Evolutionary conservation across 2,888 invertebrate species (phyloP).

Genomic region (Neria commutata): DNA sequence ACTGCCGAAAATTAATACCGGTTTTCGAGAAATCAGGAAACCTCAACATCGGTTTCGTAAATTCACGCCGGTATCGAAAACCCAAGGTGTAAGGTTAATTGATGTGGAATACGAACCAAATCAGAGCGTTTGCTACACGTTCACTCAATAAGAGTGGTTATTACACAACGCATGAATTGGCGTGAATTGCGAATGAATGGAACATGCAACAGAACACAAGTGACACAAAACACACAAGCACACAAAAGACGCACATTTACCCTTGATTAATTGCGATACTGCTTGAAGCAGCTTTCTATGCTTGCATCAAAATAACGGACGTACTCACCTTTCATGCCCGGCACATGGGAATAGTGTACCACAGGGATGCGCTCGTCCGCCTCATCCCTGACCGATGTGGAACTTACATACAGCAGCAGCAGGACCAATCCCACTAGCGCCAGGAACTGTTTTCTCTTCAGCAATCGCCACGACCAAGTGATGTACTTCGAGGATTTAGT

Average conservation of each 20-base stretch:
- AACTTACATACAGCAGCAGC: constrained; percentile 46
- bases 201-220: no score
- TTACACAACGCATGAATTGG: no score
- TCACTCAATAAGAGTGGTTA: no score
- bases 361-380: constrained; percentile 46
- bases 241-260: not conserved
- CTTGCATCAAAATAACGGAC: not conserved
- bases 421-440: constrained; percentile 37
- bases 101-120: no score
- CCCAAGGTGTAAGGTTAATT: no score
- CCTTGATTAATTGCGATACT: no score
- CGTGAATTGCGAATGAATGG: no score
- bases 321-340: constrained; percentile 57
- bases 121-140: no score
- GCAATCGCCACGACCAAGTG: constrained; percentile 26
- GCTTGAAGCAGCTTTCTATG: not conserved
- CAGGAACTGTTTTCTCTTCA: constrained; percentile 43
- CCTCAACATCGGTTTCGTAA: no score
- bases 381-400: constrained; percentile 36
- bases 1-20: no score
- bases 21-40: no score
- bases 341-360: constrained; percentile 53
- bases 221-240: not conserved
- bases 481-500: constrained; percentile 16
- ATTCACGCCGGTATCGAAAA: no score